These are phyloP conservation scores for Pseudochirops cupreus DNA, from an alignment of 2,797 vertebrate species.

Conservation along the genomic window DNA sequence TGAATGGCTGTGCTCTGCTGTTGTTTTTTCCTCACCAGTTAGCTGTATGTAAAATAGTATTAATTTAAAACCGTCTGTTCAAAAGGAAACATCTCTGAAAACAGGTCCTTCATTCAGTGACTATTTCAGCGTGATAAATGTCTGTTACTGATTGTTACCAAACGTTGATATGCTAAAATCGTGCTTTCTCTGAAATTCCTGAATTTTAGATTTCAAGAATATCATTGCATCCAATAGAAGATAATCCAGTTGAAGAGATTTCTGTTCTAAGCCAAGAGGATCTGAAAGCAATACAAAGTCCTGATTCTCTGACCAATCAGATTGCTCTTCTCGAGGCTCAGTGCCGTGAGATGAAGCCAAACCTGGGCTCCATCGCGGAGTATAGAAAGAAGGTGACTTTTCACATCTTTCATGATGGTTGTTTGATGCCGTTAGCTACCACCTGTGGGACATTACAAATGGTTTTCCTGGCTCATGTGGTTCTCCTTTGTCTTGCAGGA, in stretches of 20 bases:
- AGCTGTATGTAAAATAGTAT: neutral
- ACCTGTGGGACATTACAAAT: neutral
- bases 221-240: conserved; percentile 90
- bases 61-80: neutral
- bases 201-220: conserved; percentile 90
- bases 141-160: neutral
- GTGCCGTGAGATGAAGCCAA: conserved; percentile 93
- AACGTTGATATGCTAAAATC: neutral
- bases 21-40: too few relatives aligned
- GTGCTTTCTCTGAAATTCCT: conserved; percentile 26
- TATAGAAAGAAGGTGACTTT: conserved; percentile 93
- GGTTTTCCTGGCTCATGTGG: neutral
- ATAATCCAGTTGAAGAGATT: conserved; percentile 88
- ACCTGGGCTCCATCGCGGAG: conserved; percentile 93
- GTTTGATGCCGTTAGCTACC: neutral
- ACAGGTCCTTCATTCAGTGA: too few relatives aligned
- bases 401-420: neutral
- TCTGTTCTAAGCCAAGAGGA: conserved; percentile 86
- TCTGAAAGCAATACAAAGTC: conserved; percentile 88
- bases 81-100: neutral
- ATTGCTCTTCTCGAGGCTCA: conserved; percentile 94
- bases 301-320: conserved; percentile 90
- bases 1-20: neutral
- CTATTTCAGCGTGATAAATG: too few relatives aligned
- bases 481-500: conserved; percentile 86